Conservation (phyloP, 2,888 invertebrate species). For the Archips xylosteana region DNA sequence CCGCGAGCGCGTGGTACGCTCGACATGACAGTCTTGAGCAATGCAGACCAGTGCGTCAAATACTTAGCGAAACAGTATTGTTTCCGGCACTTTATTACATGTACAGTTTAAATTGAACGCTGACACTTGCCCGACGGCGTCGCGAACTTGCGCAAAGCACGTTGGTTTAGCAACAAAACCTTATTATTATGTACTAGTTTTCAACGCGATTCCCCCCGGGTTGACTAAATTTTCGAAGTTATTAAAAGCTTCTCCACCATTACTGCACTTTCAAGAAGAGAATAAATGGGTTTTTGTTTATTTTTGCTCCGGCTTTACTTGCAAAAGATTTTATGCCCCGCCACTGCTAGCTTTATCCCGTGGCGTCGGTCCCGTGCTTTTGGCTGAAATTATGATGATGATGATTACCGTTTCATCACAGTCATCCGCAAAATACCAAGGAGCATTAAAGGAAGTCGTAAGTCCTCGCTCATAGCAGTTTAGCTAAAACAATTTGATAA, state of each 20-base stretch:
- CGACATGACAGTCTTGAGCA: constrained; percentile 20
- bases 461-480: constrained; percentile 9
- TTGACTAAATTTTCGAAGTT: no score
- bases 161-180: background rate
- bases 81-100: constrained; percentile 16
- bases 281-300: no score
- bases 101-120: background rate
- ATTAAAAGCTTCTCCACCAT: no score
- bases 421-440: background rate
- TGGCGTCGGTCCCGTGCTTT: no score
- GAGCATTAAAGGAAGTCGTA: background rate
- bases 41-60: constrained; percentile 13
- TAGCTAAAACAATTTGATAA: constrained; percentile 42
- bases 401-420: background rate
- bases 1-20: no score
- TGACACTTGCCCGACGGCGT: constrained; percentile 13
- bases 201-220: no score
- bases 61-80: constrained; percentile 29
- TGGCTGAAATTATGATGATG: no score
- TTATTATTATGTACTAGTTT: background rate
- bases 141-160: constrained; percentile 10
- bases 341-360: no score
- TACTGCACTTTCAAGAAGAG: no score
- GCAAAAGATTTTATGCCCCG: no score
- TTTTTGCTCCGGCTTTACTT: no score